A percentile compares a stretch with the other conserved stretches of the same genome.
Conservation (phyloP, 2,888 invertebrate genomes). For the Theodoxus fluviatilis region DNA sequence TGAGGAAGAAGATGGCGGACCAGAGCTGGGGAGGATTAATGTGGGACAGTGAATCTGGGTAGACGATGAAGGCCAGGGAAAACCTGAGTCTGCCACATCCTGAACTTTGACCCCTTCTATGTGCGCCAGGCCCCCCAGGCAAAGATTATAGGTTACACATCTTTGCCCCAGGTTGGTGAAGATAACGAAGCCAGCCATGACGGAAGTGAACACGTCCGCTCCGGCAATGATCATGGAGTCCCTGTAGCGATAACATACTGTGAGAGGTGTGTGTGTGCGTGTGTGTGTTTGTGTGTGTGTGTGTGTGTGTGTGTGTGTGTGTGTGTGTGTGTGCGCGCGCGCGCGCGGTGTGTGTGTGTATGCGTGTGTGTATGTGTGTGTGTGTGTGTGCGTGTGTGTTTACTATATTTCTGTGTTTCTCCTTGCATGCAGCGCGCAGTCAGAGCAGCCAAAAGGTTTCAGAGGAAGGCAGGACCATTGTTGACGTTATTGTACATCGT, state of each 20-base stretch:
- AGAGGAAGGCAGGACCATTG: no score
- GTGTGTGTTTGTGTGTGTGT: background rate
- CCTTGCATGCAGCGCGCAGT: background rate
- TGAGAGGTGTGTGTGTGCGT: background rate
- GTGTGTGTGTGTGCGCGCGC: no score
- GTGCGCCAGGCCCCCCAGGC: constrained; percentile 46
- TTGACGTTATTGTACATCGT: no score
- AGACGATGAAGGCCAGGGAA: constrained; percentile 41
- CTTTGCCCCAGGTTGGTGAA: constrained; percentile 46
- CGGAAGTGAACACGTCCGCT: constrained; percentile 41
- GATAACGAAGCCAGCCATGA: constrained; percentile 39
- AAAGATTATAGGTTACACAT: no score
- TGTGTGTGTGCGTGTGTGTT: constrained; percentile 18
- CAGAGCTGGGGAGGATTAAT: constrained; percentile 54
- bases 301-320: no score
- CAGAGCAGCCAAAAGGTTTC: no score
- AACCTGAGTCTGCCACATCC: constrained; percentile 35
- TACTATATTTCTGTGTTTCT: constrained; percentile 14
- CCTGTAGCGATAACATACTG: constrained; percentile 1
- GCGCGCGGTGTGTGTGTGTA: constrained; percentile 2
- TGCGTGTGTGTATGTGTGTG: constrained; percentile 3
- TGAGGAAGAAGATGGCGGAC: constrained; percentile 31
- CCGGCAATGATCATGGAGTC: constrained; percentile 36
- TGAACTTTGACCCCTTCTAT: constrained; percentile 36
- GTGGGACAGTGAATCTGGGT: no score